phyloP scores from a whole-genome alignment of 2,888 invertebrate species.

The Eupithecia exiguata region DNA sequence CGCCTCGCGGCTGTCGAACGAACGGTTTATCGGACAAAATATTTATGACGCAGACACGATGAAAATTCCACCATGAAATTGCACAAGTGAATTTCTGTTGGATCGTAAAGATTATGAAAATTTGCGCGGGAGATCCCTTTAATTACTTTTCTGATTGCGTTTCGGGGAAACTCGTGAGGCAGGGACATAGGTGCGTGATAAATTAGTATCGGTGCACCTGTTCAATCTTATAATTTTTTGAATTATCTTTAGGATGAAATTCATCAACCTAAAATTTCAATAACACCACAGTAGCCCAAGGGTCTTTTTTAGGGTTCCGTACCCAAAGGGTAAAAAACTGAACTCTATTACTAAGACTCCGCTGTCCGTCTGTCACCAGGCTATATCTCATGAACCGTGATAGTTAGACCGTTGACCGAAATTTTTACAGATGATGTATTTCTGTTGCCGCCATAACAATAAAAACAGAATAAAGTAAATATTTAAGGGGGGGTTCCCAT shows the following conservation, averaged over 20 bases:
- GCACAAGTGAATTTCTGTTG: slow-evolving; percentile 64
- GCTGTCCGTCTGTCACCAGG: too few species aligned
- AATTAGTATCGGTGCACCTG: slow-evolving; percentile 51
- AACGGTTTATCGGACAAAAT: slow-evolving; percentile 84
- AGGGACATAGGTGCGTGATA: slow-evolving; percentile 38
- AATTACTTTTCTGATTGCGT: slow-evolving; percentile 48
- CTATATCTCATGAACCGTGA: too few species aligned
- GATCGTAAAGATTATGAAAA: slow-evolving; percentile 60
- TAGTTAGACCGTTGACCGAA: too few species aligned
- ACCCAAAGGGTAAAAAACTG: too few species aligned
- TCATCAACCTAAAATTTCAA: background rate
- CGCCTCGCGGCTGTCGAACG: slow-evolving; percentile 84
- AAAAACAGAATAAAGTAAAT: too few species aligned
- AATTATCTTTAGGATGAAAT: background rate
- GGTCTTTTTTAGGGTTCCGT: too few species aligned
- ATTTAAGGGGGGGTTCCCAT: too few species aligned
- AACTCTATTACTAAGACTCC: too few species aligned
- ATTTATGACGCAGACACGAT: slow-evolving; percentile 80
- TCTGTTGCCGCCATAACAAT: too few species aligned
- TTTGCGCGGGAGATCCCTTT: slow-evolving; percentile 45
- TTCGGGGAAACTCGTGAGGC: slow-evolving; percentile 32
- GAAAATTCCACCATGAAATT: slow-evolving; percentile 77
- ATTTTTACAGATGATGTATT: too few species aligned
- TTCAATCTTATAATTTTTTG: slow-evolving; percentile 7
- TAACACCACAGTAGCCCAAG: background rate